Evolutionary conservation across 1,140 invertebrate genomes (phyloP).

Genomic region (Aricia agestis): DNA sequence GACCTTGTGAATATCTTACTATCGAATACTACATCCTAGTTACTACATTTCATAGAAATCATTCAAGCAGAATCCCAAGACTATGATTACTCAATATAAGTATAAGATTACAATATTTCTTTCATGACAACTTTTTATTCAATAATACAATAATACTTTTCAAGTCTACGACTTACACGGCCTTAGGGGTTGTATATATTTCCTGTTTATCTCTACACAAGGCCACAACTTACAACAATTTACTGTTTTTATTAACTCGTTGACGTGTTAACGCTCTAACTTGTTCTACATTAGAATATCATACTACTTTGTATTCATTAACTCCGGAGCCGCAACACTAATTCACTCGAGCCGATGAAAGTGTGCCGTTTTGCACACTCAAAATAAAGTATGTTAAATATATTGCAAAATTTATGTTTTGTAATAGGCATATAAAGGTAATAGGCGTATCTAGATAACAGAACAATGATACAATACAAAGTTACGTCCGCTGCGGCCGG

Average conservation of each 20-base stretch:
- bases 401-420: constrained; percentile 22
- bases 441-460: constrained; percentile 28
- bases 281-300: background rate
- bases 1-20: too few relatives aligned
- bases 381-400: constrained; percentile 19
- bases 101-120: too few relatives aligned
- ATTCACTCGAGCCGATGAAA: background rate
- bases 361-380: background rate
- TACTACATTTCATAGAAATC: too few relatives aligned
- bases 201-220: constrained; percentile 29
- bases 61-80: too few relatives aligned
- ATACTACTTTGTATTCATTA: background rate
- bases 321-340: background rate
- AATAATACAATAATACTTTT: background rate
- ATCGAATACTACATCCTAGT: too few relatives aligned
- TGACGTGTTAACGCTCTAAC: background rate
- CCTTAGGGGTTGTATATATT: constrained; percentile 23
- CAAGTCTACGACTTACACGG: background rate
- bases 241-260: background rate
- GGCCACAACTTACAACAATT: background rate
- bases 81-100: too few relatives aligned
- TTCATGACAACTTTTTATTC: too few relatives aligned
- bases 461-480: constrained; percentile 36
- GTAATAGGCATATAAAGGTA: constrained; percentile 27
- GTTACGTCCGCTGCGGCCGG: constrained; percentile 7